Evolutionary conservation across 2,888 invertebrate genomes (phyloP).

Genomic region (Toxonevra muliebris): DNA sequence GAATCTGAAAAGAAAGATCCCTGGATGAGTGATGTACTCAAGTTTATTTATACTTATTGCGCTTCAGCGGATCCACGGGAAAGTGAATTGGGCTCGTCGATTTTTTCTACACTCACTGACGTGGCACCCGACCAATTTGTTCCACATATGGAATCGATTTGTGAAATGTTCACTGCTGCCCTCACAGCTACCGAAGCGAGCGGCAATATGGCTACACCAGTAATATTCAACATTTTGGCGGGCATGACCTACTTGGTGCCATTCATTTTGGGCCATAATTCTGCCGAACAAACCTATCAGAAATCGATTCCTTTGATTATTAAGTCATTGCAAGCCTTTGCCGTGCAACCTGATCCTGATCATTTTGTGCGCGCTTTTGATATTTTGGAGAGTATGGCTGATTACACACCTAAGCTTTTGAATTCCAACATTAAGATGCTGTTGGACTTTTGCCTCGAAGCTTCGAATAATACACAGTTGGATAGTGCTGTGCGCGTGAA

Average conservation of each 20-base stretch:
- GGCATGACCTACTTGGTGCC: constrained; percentile 75
- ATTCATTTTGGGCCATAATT: constrained; percentile 71
- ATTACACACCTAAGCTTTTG: constrained; percentile 59
- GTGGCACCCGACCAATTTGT: constrained; percentile 75
- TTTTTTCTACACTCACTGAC: constrained; percentile 75
- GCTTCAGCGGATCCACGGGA: constrained; percentile 57
- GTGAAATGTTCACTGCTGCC: constrained; percentile 65
- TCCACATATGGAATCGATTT: constrained; percentile 71
- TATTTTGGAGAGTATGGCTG: constrained; percentile 61
- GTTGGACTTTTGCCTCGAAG: constrained; percentile 73
- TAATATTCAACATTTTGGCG: constrained; percentile 63
- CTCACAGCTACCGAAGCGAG: constrained; percentile 56
- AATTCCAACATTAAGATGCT: constrained; percentile 72
- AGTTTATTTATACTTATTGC: constrained; percentile 60
- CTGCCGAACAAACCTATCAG: constrained; percentile 67
- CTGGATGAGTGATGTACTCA: constrained; percentile 60
- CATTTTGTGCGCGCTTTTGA: constrained; percentile 62
- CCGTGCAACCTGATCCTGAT: constrained; percentile 67
- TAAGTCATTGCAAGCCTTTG: constrained; percentile 70
- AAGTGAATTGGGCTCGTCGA: constrained; percentile 64
- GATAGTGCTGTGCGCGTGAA: constrained; percentile 74
- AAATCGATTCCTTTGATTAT: constrained; percentile 73
- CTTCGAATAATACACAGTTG: constrained; percentile 69
- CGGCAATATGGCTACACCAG: constrained; percentile 59
- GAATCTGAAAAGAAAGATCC: constrained; percentile 69